A percentile compares a stretch with the other conserved stretches of the same genome.
Evolutionary conservation across 23 tunicate species (phyloP).

Genomic region (Trididemnum nubilum): DNA sequence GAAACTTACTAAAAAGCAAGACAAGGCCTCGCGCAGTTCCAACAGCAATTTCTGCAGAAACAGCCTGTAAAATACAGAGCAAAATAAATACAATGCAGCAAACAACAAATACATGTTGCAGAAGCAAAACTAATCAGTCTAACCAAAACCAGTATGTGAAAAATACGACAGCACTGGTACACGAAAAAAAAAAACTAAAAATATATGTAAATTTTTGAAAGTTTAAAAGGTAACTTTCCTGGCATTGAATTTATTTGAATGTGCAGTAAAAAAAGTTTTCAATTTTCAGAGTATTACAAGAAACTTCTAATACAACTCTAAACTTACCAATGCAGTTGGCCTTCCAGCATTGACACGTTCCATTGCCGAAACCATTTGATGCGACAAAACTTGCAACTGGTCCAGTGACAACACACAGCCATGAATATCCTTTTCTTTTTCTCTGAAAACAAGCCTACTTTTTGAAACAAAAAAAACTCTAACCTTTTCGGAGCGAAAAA

Average conservation of each 20-base stretch:
- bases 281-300: not conserved
- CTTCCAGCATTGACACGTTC: slow-evolving; percentile 84
- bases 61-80: slow-evolving; percentile 60
- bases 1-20: slow-evolving; percentile 63
- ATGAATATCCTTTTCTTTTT: slow-evolving; percentile 30
- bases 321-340: slow-evolving; percentile 78
- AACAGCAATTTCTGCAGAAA: slow-evolving; percentile 66
- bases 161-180: too few species aligned
- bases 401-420: slow-evolving; percentile 74
- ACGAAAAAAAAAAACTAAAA: too few species aligned
- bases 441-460: slow-evolving; percentile 18
- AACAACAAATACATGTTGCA: too few species aligned
- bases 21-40: slow-evolving; percentile 88
- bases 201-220: too few species aligned
- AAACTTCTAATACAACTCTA: not conserved
- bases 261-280: not conserved
- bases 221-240: too few species aligned
- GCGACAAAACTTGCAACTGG: slow-evolving; percentile 53
- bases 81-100: too few species aligned
- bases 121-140: too few species aligned
- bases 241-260: too few species aligned
- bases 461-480: too few species aligned
- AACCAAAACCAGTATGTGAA: too few species aligned
- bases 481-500: too few species aligned
- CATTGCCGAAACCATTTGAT: slow-evolving; percentile 54